Base-by-base conservation (phyloP, 2,797 vertebrate species). In the Geotrypetes seraphini region DNA sequence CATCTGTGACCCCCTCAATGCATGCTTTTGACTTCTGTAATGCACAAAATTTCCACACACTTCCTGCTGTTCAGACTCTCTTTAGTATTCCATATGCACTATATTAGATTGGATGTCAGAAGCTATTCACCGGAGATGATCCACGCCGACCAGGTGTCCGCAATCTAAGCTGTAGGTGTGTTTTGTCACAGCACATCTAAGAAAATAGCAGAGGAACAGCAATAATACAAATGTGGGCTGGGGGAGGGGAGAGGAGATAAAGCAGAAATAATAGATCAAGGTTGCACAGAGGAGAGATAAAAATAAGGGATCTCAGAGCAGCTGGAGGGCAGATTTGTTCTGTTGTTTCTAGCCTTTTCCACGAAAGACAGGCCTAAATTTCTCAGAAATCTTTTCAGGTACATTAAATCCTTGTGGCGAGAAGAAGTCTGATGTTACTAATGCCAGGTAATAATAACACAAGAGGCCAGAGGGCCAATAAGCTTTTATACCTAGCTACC, bases 321-420 rank as follows among this genome's bases (percentile, higher is more conserved):
- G 42, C 40, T 35, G 23, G 42, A 60, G 38, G 49, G 26, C 23
- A 63, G 19, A 7, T 31, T 47, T 57, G 15, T 65, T 63, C 22
- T 28, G 42, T 7, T 39, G 16, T 35, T 30, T 14, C 17, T 39
- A 39, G 17, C 33, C 27, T 47, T 43, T 37, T 56, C 19, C 23
- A 36, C 32, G 45, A 46, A 49, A 18, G 50, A 40, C 11, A n/a
- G 42, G 30, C n/a, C 45, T 32, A 49, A 45, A 46, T 43, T 47
- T 56, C 31, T 43, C 10, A 22, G 8, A 46, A 41, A 42, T 39
- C 21, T 46, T 44, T 45, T 20, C 35, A 43, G 19, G 8, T 48
- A 5, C 27, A 31, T 39, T 50, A 47, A 60, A 21, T 16, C 17
- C 33, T 47, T 22, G 31, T 46, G 18, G n/a, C 14, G 36, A n/a